Conservation (phyloP, 2,113 vertebrate species). For the Glaucidium brasilianum region DNA sequence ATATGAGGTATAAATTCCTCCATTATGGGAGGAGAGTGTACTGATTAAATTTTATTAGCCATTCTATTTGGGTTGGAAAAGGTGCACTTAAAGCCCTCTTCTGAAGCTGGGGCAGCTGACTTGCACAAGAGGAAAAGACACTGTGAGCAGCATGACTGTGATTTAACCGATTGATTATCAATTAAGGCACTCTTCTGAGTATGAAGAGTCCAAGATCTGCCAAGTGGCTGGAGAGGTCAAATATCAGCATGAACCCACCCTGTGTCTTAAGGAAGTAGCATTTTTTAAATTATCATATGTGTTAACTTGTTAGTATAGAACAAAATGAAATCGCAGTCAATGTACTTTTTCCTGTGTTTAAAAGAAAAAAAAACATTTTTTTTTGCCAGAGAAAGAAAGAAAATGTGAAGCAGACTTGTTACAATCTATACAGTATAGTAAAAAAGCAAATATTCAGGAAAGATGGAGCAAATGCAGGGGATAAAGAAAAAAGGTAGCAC, state of each 20-base stretch:
- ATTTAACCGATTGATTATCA: constrained; percentile 42
- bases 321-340: background rate
- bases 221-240: constrained; percentile 28
- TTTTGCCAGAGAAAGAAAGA: background rate
- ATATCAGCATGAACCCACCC: background rate
- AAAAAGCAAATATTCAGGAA: background rate
- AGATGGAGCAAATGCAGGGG: background rate
- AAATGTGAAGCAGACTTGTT: background rate
- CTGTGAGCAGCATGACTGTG: background rate
- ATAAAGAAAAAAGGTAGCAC: background rate
- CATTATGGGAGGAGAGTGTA: background rate
- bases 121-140: background rate
- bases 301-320: background rate
- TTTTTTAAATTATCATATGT: background rate
- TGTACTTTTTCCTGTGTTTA: background rate
- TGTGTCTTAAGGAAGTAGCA: background rate
- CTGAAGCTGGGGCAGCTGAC: background rate
- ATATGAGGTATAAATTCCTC: background rate
- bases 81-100: background rate
- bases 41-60: background rate
- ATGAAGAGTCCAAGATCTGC: background rate
- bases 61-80: background rate
- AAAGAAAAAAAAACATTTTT: background rate
- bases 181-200: constrained; percentile 18
- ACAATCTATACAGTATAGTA: background rate